Evolutionary conservation across 2,113 vertebrate genomes (phyloP), one percentile per base, ranked within the genome.

Genomic region (Vidua chalybeata): DNA sequence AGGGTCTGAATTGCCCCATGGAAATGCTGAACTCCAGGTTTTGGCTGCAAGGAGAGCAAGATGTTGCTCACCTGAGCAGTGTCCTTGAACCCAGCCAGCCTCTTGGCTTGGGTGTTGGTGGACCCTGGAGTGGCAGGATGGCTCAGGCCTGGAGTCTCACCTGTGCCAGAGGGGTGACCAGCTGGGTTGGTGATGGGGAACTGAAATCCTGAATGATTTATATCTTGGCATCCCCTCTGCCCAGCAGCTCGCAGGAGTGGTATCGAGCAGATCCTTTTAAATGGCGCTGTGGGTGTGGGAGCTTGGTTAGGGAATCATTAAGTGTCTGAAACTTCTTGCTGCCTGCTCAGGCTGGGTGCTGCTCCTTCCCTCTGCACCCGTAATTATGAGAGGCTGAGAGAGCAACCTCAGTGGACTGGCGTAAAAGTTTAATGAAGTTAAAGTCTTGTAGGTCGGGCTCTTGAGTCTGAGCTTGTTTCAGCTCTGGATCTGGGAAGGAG

Each of bases 341-440:
- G 85, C 30, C 92, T 90, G 82, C 91, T 74, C 84, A 85, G 88
- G 95, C 95, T 95, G 94, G 89, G 59, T 21, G 63, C 77, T 88
- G 55, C 77, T 94, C 81, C 73, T 90, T 95, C 56, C 55, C 89
- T 66, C 52, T 96, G 69, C 62, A 30, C 84, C 84, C 5, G 0
- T 93, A 96, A 93, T 97, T 94, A 93, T 23, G 83, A 84, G 90
- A 93, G 83, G 90, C 94, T 95, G 90, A 93, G 90, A 94, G 76
- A 87, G 94, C 77, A 96, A 26, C 89, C 96, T 96, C 94, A 66
- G 10, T 0, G 33, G 93, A 66, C 69, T 51, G 71, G 56, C 21
- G 77, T 98, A 96, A 97, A 97, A 97, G 27, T 97, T 97, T 97
- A 98, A 98, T 97, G 98, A 96, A 71, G 74, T 83, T 59, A 11